phyloP scores from a whole-genome alignment of 2,797 vertebrate genomes.

The Centropyge bicolor region DNA sequence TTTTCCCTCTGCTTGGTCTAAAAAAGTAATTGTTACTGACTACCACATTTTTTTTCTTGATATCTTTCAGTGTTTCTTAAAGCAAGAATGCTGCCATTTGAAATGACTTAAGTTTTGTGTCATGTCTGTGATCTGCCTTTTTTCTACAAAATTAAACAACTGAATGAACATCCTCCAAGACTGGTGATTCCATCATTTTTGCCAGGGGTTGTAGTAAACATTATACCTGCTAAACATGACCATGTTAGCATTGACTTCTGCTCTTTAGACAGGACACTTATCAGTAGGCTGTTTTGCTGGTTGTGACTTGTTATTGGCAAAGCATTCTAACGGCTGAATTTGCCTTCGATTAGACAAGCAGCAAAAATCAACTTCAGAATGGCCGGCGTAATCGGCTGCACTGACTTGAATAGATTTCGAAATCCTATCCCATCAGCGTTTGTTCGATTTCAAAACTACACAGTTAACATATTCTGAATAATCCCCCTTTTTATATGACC shows the following conservation, averaged over 20 bases:
- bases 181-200: no score
- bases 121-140: no score
- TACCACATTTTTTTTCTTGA: no score
- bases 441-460: constrained; percentile 33
- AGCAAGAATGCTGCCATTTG: no score
- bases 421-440: constrained; percentile 16
- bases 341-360: not conserved
- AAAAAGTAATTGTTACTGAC: no score
- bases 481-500: constrained; percentile 22
- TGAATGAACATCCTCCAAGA: no score
- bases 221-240: not conserved
- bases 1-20: no score
- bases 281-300: not conserved
- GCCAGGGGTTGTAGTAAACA: no score
- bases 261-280: not conserved
- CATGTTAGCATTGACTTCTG: not conserved
- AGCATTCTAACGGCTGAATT: not conserved
- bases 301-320: not conserved
- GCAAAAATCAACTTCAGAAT: not conserved
- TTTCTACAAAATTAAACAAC: no score
- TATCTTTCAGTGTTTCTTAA: no score
- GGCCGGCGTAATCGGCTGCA: not conserved
- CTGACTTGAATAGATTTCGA: constrained; percentile 25
- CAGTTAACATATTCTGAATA: constrained; percentile 29
- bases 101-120: no score